Evolutionary conservation across 2,113 vertebrate genomes (phyloP), one percentile per base, ranked within the genome.

Genomic region (Sander lucioperca): DNA sequence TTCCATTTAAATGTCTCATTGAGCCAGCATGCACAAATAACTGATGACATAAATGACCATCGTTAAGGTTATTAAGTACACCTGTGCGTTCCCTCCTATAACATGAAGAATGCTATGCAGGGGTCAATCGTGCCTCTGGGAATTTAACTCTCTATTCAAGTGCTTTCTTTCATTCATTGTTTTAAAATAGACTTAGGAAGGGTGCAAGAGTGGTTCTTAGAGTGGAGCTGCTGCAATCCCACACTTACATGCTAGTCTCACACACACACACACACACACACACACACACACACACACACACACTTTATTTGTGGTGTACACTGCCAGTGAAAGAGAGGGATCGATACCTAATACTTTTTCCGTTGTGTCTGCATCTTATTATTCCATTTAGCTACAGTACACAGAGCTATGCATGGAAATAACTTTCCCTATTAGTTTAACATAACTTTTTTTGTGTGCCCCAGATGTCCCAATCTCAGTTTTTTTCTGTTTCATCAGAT

Each of bases 271-370:
- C 8, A 1, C 51, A n/a, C n/a, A n/a, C n/a, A n/a, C n/a, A n/a
- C n/a, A n/a, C n/a, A n/a, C 33, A 36, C 33, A 36, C 33, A 36
- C 36, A 15, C 50, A 58, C 50, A 68, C 61, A 72, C 68, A 57
- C 8, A 1, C 51, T 68, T 51, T 64, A 75, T 64, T 73, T 71
- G 64, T 76, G 73, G 67, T 25, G 6, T 36, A 27, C 62, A 57
- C 62, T 47, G 50, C 53, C 66, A 72, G 9, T 8, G 23, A 33
- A 57, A 77, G 73, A 80, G 56, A 9, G 36, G 72, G 80, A 85
- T 87, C 87, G 83, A 89, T 86, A 89, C 13, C 23, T 65, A 62
- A 87, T 68, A 43, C 79, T 83, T 86, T 87, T 78, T 80, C 80
- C 67, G 12, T 86, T 68, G 25, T 75, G 73, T 74, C 77, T 71